A percentile compares a stretch with the other conserved stretches of the same genome.
Evolutionary conservation across 1,140 invertebrate genomes (phyloP).

Genomic region (Solenopsis fugax): DNA sequence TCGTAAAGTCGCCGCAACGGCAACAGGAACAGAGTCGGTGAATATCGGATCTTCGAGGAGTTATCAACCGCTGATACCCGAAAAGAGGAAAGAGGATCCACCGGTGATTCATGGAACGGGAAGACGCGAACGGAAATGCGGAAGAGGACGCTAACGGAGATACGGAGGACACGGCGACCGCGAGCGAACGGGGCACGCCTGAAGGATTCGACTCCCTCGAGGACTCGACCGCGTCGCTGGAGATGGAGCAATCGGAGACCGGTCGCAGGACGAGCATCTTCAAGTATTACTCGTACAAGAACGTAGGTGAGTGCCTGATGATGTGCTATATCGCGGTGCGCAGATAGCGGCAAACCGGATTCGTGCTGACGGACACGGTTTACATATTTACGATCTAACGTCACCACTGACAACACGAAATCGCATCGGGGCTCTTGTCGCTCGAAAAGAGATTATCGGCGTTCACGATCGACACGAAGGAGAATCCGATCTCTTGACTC

Average conservation of each 20-base stretch:
- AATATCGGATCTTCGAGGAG: neutral
- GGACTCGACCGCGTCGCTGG: slow-evolving; percentile 27
- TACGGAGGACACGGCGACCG: neutral
- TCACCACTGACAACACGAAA: neutral
- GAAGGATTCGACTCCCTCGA: slow-evolving; percentile 48
- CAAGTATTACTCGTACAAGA: slow-evolving; percentile 76
- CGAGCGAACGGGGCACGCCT: neutral
- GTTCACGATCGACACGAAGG: too few species aligned
- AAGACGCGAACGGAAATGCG: slow-evolving; percentile 16
- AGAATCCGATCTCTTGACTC: neutral
- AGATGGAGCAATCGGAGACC: slow-evolving; percentile 67
- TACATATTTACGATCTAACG: neutral
- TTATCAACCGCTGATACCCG: too few species aligned
- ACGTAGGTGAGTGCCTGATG: slow-evolving; percentile 67
- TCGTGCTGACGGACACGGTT: neutral
- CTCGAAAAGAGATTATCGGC: neutral
- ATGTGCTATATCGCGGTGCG: neutral
- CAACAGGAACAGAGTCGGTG: neutral
- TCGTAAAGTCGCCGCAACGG: neutral
- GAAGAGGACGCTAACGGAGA: neutral
- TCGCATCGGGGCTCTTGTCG: neutral
- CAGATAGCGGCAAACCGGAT: neutral
- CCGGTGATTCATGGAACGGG: slow-evolving; percentile 39
- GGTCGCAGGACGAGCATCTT: slow-evolving; percentile 79
- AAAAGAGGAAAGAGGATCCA: neutral